Conservation (phyloP, 2,888 invertebrate genomes). For the Pollenia angustigena region DNA sequence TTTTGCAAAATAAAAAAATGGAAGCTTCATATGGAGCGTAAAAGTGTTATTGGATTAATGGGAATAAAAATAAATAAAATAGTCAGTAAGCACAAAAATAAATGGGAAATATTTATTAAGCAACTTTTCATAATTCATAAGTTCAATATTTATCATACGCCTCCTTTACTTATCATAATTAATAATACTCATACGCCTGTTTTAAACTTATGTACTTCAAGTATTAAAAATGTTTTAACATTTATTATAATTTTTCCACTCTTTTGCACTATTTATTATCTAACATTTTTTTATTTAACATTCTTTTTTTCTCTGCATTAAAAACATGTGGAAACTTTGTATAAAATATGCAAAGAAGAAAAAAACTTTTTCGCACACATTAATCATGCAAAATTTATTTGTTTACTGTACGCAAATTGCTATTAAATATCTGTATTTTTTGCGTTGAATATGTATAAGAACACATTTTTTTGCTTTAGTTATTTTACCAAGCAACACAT, state of each 20-base stretch:
- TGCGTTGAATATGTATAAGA: neutral
- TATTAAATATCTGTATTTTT: conserved; percentile 46
- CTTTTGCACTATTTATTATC: neutral
- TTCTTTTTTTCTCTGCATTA: neutral
- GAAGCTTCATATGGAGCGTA: neutral
- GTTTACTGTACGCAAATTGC: conserved; percentile 60
- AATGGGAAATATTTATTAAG: neutral
- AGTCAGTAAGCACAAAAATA: no score
- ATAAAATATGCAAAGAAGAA: neutral
- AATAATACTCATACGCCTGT: conserved; percentile 23
- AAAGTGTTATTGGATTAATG: neutral
- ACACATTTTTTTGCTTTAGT: no score
- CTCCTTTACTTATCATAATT: neutral
- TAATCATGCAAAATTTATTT: conserved; percentile 61
- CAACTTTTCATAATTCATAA: no score
- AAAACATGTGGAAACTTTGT: conserved; percentile 11
- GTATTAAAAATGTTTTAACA: neutral
- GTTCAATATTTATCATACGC: neutral
- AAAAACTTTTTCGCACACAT: conserved; percentile 43
- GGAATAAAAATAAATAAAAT: neutral
- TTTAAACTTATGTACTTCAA: neutral
- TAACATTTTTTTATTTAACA: neutral
- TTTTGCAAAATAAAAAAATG: neutral
- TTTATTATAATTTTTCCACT: neutral
- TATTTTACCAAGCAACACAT: no score